Percentiles rank a stretch among this genome's conserved stretches.
phyloP scores from a whole-genome alignment of 2,113 vertebrate species.

The Struthidea cinerea region DNA sequence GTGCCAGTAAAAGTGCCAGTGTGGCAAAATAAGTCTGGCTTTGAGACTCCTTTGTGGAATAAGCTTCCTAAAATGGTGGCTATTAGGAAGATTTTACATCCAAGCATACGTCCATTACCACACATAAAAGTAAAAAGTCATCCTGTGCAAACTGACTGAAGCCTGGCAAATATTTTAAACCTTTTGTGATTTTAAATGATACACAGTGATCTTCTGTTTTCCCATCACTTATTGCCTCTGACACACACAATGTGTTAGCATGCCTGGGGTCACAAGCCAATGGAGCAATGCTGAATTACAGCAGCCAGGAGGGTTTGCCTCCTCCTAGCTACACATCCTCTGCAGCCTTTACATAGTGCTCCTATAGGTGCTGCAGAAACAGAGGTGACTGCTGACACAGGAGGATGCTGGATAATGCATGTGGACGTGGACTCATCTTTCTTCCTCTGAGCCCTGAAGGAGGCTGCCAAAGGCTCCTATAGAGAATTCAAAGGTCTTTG shows the following conservation, averaged over 20 bases:
- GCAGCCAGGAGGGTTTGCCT: background rate
- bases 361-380: background rate
- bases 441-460: background rate
- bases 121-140: background rate
- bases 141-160: background rate
- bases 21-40: background rate
- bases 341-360: background rate
- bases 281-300: background rate
- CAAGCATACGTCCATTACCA: background rate
- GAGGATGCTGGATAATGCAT: background rate
- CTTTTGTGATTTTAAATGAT: background rate
- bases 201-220: background rate
- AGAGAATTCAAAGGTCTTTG: background rate
- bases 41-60: slow-evolving; percentile 6
- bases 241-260: background rate
- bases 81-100: slow-evolving; percentile 20
- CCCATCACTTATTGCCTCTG: background rate
- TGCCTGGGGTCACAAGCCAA: background rate
- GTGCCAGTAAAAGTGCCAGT: background rate
- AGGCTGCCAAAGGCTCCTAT: background rate
- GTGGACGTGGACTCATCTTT: background rate
- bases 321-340: background rate
- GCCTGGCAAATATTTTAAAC: background rate
- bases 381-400: background rate
- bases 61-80: background rate